phyloP scores from a whole-genome alignment of 2,113 vertebrate genomes.

The Scomber japonicus region DNA sequence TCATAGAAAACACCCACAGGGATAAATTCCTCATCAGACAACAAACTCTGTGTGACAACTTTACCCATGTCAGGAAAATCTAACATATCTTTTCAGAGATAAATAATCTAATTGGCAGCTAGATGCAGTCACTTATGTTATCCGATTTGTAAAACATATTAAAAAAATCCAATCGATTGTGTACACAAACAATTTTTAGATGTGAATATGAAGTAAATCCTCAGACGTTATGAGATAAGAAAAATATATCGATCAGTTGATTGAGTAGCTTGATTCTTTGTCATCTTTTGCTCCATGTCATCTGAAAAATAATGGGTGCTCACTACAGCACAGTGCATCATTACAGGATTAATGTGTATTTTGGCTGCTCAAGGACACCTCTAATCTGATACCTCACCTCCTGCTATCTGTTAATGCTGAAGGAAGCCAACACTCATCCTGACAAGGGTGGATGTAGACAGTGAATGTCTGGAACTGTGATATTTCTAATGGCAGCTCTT shows the following conservation, averaged over 20 bases:
- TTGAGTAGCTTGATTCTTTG: constrained; percentile 27
- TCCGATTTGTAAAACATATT: too few relatives aligned
- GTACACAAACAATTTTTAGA: too few relatives aligned
- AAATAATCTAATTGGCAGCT: too few relatives aligned
- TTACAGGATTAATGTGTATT: constrained; percentile 67
- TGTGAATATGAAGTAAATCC: neutral
- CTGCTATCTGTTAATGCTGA: constrained; percentile 59
- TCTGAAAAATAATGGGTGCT: constrained; percentile 51
- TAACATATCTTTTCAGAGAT: too few relatives aligned
- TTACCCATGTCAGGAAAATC: too few relatives aligned
- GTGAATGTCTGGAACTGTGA: constrained; percentile 48
- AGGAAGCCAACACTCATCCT: constrained; percentile 53
- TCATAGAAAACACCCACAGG: too few relatives aligned
- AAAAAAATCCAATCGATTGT: too few relatives aligned
- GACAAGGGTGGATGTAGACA: constrained; percentile 35
- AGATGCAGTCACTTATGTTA: too few relatives aligned
- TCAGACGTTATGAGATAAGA: neutral
- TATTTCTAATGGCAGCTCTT: constrained; percentile 36
- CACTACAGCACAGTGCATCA: constrained; percentile 42
- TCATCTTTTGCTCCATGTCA: constrained; percentile 54
- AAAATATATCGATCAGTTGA: constrained; percentile 11
- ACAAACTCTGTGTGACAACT: too few relatives aligned
- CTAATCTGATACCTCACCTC: constrained; percentile 66
- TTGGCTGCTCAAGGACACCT: constrained; percentile 57
- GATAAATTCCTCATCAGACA: too few relatives aligned